Evolutionary conservation across 2,888 invertebrate species (phyloP).

Genomic region (Pseudococcus longispinus): DNA sequence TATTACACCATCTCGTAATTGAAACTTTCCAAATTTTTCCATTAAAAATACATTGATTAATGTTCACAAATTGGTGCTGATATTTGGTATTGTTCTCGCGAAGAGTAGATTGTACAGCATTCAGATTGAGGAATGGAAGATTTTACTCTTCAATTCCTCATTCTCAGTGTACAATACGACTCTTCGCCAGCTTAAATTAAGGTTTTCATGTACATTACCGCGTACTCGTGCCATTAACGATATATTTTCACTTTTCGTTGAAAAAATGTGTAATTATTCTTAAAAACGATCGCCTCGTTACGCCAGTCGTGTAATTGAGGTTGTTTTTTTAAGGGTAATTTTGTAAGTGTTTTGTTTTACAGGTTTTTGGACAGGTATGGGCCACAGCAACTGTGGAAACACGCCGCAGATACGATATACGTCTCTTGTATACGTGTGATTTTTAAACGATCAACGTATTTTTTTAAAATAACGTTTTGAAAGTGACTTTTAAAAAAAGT

Average conservation of each 20-base stretch:
- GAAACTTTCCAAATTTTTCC: no score
- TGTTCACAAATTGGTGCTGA: no score
- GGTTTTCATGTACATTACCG: background rate
- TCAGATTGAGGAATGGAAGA: no score
- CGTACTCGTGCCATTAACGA: background rate
- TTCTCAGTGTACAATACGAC: background rate
- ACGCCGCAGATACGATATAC: background rate
- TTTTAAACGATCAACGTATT: background rate
- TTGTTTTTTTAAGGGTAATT: background rate
- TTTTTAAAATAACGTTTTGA: background rate
- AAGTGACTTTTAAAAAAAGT: background rate
- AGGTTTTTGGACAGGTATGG: background rate
- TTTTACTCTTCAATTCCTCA: background rate
- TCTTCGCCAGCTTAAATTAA: background rate
- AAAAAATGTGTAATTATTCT: background rate
- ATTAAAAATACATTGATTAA: no score
- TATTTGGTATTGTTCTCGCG: no score
- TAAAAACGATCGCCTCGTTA: background rate
- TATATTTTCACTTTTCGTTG: background rate
- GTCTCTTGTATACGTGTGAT: background rate
- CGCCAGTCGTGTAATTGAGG: background rate
- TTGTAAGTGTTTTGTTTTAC: slow-evolving; percentile 34
- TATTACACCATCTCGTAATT: no score
- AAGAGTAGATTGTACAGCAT: no score
- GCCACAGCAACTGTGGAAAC: background rate